Evolutionary conservation across 1,140 invertebrate genomes (phyloP).

Genomic region (Solenopsis invicta): DNA sequence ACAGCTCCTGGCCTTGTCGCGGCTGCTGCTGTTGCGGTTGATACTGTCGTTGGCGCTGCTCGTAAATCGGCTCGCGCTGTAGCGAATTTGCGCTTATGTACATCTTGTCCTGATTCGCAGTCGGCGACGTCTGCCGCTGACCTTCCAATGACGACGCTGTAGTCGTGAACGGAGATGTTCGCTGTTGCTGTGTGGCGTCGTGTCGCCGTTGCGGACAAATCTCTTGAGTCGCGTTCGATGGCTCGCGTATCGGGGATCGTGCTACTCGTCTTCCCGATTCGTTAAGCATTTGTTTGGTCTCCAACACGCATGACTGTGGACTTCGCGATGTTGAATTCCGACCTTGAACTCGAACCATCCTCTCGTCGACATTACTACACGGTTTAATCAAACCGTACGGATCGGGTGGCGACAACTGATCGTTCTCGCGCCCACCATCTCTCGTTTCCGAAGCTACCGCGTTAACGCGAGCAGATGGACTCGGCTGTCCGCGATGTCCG

Average conservation of each 20-base stretch:
- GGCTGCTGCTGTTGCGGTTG: conserved; percentile 13
- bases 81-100: conserved; percentile 6
- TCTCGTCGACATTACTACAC: conserved; percentile 24
- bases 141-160: not conserved
- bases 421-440: not conserved
- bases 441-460: not conserved
- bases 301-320: not conserved
- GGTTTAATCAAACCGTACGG: not conserved
- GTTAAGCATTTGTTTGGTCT: not conserved
- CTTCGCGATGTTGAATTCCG: not conserved
- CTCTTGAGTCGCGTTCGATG: not conserved
- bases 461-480: not conserved
- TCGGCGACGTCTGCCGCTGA: conserved; percentile 6
- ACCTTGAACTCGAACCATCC: conserved; percentile 32
- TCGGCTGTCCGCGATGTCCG: conserved; percentile 43
- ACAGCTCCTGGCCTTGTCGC: conserved; percentile 29
- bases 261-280: not conserved
- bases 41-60: not conserved
- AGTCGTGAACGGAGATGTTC: not conserved
- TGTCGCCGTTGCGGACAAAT: not conserved
- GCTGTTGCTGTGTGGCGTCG: not conserved
- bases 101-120: not conserved
- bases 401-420: not conserved
- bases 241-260: not conserved
- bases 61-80: conserved; percentile 41